Base-by-base conservation (phyloP, 1,140 invertebrate genomes). In the Bombus waltoni region DNA sequence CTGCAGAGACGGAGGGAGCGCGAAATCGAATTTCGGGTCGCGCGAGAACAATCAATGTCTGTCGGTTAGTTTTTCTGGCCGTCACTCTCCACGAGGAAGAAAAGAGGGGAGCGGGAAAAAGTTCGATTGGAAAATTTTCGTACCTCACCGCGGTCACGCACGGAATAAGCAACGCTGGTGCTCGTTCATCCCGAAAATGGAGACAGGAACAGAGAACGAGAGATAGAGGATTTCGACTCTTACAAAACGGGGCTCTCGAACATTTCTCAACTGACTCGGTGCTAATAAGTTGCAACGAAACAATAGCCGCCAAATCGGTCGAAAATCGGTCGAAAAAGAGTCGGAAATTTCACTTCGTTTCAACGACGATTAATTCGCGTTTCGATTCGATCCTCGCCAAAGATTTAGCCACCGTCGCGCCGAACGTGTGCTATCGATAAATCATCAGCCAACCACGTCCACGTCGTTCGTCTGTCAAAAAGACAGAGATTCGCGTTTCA, bases 171-270 rank as follows among this genome's bases (percentile, higher is more conserved):
- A 57, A 47, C n/a, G 44, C 53, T 47, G 62, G 35, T 42, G 65
- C 65, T 78, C 83, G 86, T 90, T 81, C 62, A 79, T 90, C 84
- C 28, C 35, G 87, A 88, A 90, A 88, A 75, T 87, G 65, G 68
- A 70, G 18, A 4, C 8, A 11, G 72, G 5, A 22, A 47, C 47
- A 22, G 42, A 42, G 71, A n/a, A 18, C 18, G 71, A 42, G 9
- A 71, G 70, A 40, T 11, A 28, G 11, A 13, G 28, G 10, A n/a
- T 62, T 62, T 62, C 59, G 59, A 13, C 22, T 13, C 28, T 53
- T 53, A 18, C 47, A 22, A 53, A 53, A 53, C 47, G 47, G 18
- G 0, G 47, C 6, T 59, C 57, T 28, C 28, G 59, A 11, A n/a
- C 28, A 28, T 62, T 62, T 2, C 59, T n/a, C 28, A n/a, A 62